Conservation (phyloP, 2,797 vertebrate genomes). For the Phataginus tetradactyla region DNA sequence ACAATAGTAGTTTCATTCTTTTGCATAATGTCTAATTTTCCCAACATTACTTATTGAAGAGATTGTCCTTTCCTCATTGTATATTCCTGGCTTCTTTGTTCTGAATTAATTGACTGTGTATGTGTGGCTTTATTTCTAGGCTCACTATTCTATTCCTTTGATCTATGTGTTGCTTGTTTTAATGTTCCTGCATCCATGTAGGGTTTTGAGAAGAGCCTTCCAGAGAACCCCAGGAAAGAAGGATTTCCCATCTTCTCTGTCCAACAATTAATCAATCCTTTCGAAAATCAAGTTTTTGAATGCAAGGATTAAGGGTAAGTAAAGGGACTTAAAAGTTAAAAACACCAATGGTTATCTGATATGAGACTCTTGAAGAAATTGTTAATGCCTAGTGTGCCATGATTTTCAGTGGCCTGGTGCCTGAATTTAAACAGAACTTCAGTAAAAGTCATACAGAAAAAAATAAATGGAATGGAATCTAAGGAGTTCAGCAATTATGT, state of each 20-base stretch:
- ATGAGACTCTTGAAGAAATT: slow-evolving; percentile 50
- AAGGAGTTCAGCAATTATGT: slow-evolving; percentile 57
- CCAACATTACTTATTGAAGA: background rate
- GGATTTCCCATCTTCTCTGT: background rate
- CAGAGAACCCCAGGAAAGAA: background rate
- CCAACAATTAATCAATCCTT: background rate
- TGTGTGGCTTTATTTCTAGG: background rate
- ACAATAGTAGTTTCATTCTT: background rate
- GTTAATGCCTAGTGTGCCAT: slow-evolving; percentile 27
- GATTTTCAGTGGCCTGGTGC: slow-evolving; percentile 54
- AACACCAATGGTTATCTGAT: slow-evolving; percentile 20
- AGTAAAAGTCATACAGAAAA: slow-evolving; percentile 73
- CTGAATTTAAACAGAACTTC: slow-evolving; percentile 76
- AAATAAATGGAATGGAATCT: slow-evolving; percentile 78
- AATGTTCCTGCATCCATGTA: background rate
- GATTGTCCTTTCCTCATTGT: background rate
- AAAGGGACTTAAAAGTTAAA: slow-evolving; percentile 46
- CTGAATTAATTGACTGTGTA: background rate
- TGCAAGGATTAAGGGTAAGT: slow-evolving; percentile 38
- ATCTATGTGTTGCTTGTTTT: background rate
- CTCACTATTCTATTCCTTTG: background rate
- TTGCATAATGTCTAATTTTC: background rate
- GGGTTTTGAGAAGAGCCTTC: background rate
- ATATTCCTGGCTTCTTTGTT: background rate
- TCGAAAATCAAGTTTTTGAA: background rate